Evolutionary conservation across 2,113 vertebrate species (phyloP).

Genomic region (Protobothrops flavoviridis): DNA sequence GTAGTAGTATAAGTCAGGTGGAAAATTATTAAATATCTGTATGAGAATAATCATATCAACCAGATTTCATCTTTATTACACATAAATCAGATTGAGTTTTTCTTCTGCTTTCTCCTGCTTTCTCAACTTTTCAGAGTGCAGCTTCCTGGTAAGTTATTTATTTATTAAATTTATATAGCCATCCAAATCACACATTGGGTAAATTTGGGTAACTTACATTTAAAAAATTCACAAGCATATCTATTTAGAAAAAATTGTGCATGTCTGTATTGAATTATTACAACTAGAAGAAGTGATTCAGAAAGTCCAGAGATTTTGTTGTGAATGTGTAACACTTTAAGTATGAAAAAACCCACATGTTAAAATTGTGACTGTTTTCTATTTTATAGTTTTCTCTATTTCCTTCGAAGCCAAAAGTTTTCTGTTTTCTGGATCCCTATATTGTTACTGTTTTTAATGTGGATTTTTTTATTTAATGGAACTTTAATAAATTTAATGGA

Average conservation of each 20-base stretch:
- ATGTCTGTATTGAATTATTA: not conserved
- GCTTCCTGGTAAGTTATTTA: not conserved
- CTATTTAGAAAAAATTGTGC: not conserved
- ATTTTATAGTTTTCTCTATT: not conserved
- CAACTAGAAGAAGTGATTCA: not conserved
- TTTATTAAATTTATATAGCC: not conserved
- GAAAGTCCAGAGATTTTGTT: not conserved
- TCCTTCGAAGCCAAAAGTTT: not conserved
- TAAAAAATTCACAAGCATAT: not conserved
- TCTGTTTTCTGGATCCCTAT: not conserved
- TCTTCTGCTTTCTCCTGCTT: not conserved
- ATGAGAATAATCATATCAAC: not conserved
- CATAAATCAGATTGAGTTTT: not conserved
- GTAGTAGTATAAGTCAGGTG: not conserved
- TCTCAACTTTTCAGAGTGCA: not conserved
- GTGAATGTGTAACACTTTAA: not conserved
- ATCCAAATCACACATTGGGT: not conserved
- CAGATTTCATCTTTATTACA: not conserved
- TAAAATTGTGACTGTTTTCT: not conserved
- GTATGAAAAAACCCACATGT: not conserved
- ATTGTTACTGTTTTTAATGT: not conserved
- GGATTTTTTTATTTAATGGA: not conserved
- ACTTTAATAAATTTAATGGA: not conserved
- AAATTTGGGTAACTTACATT: not conserved
- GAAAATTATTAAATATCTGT: not conserved